Evolutionary conservation across 1,140 invertebrate species (phyloP), one percentile per base, ranked within the genome.

Genomic region (Lasaia peninsularis): DNA sequence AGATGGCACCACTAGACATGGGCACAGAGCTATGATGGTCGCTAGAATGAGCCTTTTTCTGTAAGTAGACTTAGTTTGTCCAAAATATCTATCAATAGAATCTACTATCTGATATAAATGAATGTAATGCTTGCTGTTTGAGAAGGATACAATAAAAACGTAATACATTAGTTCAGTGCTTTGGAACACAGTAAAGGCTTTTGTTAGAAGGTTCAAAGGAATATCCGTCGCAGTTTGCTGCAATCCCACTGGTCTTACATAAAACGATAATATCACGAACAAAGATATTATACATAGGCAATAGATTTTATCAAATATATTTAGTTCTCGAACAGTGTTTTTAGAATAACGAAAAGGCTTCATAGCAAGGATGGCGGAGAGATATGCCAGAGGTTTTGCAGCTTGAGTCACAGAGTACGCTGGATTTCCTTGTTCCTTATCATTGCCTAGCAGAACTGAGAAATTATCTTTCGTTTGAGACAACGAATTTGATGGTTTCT

Each of bases 161-260:
- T 58, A 62, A 60, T 74, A 75, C n/a, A 71, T 52, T 2, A 71
- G 66, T 71, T 80, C 79, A 10, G 67, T 51, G 34, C 57, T 70
- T 56, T 67, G 65, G 9, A 71, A 33, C n/a, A 67, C 33, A 1
- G 67, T 67, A 28, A 69, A 78, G 10, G 58, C 57, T 69, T 73
- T 80, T 7, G 75, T 69, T 40, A 82, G 52, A 52, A 78, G 70
- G 32, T 75, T 76, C 5, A 85, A 54, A 3, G 81, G 81, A 20
- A 75, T 28, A 44, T 85, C 78, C 8, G 65, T 40, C 28, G 53
- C 60, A 1, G 68, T 74, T 34, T 70, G 63, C 12, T 35, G 12
- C 75, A 76, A 72, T 56, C 69, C 75, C 0, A 49, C 34, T 1
- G 75, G 76, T 21, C 9, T 65, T 8, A 73, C 21, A 18, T 69